Percentiles rank a stretch among this genome's conserved stretches.
Conservation (phyloP, 2,888 invertebrate species). For the Lasioglossum oenotherae region DNA sequence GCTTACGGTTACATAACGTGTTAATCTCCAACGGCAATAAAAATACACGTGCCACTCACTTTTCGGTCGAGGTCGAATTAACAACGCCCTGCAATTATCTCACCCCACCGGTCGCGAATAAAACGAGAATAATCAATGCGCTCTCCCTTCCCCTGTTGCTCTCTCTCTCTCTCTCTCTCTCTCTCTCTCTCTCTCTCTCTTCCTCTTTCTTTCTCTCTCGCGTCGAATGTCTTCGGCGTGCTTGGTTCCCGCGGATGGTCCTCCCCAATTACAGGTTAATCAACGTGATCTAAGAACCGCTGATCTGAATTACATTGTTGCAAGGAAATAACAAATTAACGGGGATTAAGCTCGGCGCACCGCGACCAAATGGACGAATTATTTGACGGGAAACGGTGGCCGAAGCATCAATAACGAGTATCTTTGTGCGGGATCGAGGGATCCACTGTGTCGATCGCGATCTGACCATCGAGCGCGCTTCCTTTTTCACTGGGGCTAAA, state of each 20-base stretch:
- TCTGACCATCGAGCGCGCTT: slow-evolving; percentile 41
- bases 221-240: not conserved
- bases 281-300: not conserved
- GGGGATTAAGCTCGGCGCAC: not conserved
- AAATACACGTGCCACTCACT: slow-evolving; percentile 4
- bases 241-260: not conserved
- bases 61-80: slow-evolving; percentile 12
- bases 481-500: slow-evolving; percentile 38
- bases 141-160: not conserved
- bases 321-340: slow-evolving; percentile 26
- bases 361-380: slow-evolving; percentile 22
- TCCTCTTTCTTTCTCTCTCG: not conserved
- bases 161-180: too few species aligned
- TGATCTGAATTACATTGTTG: slow-evolving; percentile 24
- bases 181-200: not conserved
- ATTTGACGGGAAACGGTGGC: slow-evolving; percentile 27
- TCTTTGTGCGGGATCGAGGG: slow-evolving; percentile 40
- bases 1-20: not conserved
- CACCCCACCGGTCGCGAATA: not conserved
- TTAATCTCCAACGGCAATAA: not conserved
- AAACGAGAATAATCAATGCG: slow-evolving; percentile 9
- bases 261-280: not conserved
- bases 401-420: slow-evolving; percentile 34
- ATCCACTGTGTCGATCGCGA: slow-evolving; percentile 59
- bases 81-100: slow-evolving; percentile 15